These are phyloP conservation scores for Eulemur coronatus DNA, from an alignment of 2,797 vertebrate species.

Conservation along the genomic window DNA sequence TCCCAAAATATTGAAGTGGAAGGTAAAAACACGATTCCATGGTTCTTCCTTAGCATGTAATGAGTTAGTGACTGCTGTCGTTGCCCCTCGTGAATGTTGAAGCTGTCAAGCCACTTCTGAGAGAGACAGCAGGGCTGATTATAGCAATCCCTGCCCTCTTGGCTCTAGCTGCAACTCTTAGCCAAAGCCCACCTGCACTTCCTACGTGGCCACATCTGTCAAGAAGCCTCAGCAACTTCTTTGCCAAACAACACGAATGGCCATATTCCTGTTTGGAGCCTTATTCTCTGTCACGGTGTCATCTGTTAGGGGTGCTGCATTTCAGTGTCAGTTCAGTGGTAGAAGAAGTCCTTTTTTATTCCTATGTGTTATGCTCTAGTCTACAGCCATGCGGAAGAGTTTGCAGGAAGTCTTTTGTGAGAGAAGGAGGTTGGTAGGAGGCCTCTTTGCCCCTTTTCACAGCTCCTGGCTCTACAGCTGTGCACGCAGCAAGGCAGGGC, in stretches of 20 bases:
- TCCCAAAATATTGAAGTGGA: background rate
- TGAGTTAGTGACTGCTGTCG: background rate
- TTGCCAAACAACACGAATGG: background rate
- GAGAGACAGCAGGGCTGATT: background rate
- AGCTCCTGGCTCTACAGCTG: background rate
- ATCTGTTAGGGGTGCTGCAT: background rate
- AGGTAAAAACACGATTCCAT: background rate
- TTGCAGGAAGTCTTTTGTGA: background rate
- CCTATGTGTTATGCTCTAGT: background rate
- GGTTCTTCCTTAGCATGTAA: background rate
- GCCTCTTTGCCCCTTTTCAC: background rate
- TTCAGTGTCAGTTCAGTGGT: background rate
- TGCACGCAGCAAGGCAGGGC: background rate
- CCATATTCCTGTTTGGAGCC: background rate
- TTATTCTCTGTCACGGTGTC: background rate
- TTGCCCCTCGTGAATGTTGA: background rate
- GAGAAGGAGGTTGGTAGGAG: background rate
- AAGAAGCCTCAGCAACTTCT: background rate
- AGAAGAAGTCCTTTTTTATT: background rate
- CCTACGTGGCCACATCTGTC: fast-evolving
- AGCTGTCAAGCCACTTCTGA: background rate
- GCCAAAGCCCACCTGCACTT: background rate
- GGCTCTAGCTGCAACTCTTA: background rate
- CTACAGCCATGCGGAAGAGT: background rate
- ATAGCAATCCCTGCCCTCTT: background rate